phyloP scores from a whole-genome alignment of 2,113 vertebrate species.

The Sapayoa aenigma region DNA sequence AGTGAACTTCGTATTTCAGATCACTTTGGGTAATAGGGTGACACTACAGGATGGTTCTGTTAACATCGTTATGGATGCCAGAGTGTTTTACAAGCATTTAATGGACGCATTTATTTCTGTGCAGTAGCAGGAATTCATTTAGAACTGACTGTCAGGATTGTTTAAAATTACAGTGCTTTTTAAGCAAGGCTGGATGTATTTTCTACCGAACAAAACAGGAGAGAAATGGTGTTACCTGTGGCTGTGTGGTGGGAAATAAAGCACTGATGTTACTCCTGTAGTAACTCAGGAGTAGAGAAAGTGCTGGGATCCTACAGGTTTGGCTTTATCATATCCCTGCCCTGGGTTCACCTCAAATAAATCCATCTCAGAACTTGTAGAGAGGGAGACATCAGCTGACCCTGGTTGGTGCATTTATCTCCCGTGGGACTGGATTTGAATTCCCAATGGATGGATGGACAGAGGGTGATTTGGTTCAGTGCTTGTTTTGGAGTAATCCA shows the following conservation, averaged over 20 bases:
- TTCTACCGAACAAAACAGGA: accelerated
- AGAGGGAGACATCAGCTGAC: not conserved
- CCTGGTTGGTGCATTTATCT: not conserved
- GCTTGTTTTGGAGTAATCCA: not conserved
- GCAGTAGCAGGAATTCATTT: not conserved
- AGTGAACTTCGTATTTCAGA: not conserved
- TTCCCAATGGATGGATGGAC: not conserved
- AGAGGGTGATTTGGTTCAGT: not conserved
- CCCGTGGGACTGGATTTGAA: not conserved
- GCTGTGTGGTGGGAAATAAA: not conserved
- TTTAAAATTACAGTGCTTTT: not conserved
- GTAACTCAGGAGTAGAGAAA: not conserved
- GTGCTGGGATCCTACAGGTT: not conserved
- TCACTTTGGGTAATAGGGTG: not conserved
- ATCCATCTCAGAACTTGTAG: not conserved
- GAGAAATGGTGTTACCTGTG: not conserved
- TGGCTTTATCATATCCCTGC: not conserved
- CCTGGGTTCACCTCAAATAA: not conserved
- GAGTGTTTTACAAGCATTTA: not conserved
- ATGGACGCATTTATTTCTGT: not conserved
- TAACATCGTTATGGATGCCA: not conserved
- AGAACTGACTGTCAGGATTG: not conserved
- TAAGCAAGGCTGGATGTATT: not conserved
- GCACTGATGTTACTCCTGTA: accelerated
- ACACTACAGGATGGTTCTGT: not conserved